These are phyloP conservation scores for Palythoa grandis DNA, from an alignment of 92 coral and sea anemone genomes.

Conservation along the genomic window DNA sequence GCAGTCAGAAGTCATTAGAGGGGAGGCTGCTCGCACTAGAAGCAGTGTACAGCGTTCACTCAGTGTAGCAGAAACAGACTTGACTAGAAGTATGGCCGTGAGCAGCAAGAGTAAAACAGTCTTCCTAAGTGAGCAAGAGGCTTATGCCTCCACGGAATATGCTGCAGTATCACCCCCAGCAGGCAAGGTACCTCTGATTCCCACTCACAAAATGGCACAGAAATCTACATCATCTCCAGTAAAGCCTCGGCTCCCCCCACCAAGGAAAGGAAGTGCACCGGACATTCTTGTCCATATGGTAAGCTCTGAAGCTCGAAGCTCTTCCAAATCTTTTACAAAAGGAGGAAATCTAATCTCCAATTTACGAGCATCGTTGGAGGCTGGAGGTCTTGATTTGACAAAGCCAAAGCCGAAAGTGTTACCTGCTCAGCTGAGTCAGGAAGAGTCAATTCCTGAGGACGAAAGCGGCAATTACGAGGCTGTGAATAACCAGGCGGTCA, in stretches of 20 bases:
- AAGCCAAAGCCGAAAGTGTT: conserved; percentile 57
- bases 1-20: not conserved
- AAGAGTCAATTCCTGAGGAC: conserved; percentile 59
- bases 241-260: conserved; percentile 55
- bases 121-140: conserved; percentile 67
- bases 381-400: conserved; percentile 76
- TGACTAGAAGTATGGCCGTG: conserved; percentile 34
- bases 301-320: not conserved
- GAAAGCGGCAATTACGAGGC: conserved; percentile 54
- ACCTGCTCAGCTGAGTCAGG: conserved; percentile 44
- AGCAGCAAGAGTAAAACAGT: conserved; percentile 46
- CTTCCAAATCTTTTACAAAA: conserved; percentile 18
- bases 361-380: conserved; percentile 79
- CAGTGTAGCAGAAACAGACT: conserved; percentile 16
- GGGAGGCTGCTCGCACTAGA: not conserved
- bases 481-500: conserved; percentile 45
- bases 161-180: conserved; percentile 49
- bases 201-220: conserved; percentile 32
- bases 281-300: conserved; percentile 31
- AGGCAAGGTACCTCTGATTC: conserved; percentile 38
- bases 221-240: conserved; percentile 7
- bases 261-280: conserved; percentile 71
- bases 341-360: conserved; percentile 60
- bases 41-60: not conserved
- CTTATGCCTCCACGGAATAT: conserved; percentile 71